Evolutionary conservation across 1,140 invertebrate species (phyloP).

Genomic region (Caenorhabditis remanei): DNA sequence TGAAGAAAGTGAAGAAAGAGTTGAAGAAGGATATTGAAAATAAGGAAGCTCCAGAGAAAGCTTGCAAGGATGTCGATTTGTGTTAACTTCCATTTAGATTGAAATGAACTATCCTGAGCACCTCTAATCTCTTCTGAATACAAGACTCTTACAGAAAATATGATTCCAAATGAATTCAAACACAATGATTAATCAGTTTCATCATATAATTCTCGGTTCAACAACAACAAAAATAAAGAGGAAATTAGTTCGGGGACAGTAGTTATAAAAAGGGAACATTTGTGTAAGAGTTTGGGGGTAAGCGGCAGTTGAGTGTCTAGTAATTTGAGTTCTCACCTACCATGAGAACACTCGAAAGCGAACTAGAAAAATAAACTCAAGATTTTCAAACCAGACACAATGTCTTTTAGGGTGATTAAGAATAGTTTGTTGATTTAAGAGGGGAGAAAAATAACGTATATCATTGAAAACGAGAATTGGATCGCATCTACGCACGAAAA

Average conservation of each 20-base stretch:
- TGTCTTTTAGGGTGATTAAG: neutral
- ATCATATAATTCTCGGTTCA: slow-evolving; percentile 9
- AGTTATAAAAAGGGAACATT: slow-evolving; percentile 42
- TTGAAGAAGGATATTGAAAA: slow-evolving; percentile 52
- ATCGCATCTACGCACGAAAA: neutral
- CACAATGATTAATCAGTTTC: neutral
- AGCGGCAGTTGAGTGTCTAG: neutral
- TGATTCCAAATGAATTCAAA: neutral
- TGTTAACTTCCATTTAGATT: neutral
- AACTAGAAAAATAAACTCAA: slow-evolving; percentile 7
- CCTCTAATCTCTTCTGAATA: no score
- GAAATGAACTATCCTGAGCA: no score
- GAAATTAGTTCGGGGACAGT: slow-evolving; percentile 18
- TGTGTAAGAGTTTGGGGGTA: neutral
- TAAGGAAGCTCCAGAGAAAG: slow-evolving; percentile 12
- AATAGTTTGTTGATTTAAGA: neutral
- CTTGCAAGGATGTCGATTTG: slow-evolving; percentile 46
- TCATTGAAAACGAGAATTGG: neutral
- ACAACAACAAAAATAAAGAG: slow-evolving; percentile 11
- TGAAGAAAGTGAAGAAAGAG: slow-evolving; percentile 52
- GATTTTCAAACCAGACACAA: neutral
- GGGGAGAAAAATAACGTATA: neutral
- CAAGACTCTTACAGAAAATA: no score
- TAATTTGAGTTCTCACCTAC: neutral
- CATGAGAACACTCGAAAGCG: neutral